A percentile compares a stretch with the other conserved stretches of the same genome.
Evolutionary conservation across 2,888 invertebrate species (phyloP).

Genomic region (Cecidostiba fungosa): DNA sequence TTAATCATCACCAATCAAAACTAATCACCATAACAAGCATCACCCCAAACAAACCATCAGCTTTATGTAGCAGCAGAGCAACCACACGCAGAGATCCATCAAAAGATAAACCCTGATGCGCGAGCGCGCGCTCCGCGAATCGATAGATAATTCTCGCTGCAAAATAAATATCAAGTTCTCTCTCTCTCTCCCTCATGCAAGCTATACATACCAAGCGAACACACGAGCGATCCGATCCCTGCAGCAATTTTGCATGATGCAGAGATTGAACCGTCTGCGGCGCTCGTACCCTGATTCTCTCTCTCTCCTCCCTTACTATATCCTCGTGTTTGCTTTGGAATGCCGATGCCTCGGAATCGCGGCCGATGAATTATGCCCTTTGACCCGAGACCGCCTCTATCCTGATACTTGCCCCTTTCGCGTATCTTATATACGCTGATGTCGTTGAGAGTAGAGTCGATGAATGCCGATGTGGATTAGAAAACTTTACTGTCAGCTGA

Average conservation of each 20-base stretch:
- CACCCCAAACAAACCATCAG: not conserved
- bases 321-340: constrained; percentile 58
- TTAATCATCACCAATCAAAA: no score
- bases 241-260: constrained; percentile 67
- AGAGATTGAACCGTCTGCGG: constrained; percentile 69
- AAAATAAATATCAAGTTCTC: constrained; percentile 23
- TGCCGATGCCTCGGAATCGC: constrained; percentile 65
- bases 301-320: constrained; percentile 57
- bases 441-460: not conserved
- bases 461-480: constrained; percentile 64
- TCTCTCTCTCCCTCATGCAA: not conserved
- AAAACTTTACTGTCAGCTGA: constrained; percentile 64
- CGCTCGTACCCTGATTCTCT: constrained; percentile 48
- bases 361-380: constrained; percentile 71
- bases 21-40: not conserved
- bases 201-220: not conserved
- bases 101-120: constrained; percentile 8
- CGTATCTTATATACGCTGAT: constrained; percentile 14
- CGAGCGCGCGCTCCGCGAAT: not conserved
- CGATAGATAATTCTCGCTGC: constrained; percentile 25
- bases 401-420: not conserved
- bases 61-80: no score
- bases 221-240: not conserved
- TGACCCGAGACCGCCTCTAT: constrained; percentile 56
- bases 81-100: not conserved